A percentile compares a stretch with the other conserved stretches of the same genome.
Conservation (phyloP, 1,140 invertebrate genomes). For the Lasaia peninsularis region DNA sequence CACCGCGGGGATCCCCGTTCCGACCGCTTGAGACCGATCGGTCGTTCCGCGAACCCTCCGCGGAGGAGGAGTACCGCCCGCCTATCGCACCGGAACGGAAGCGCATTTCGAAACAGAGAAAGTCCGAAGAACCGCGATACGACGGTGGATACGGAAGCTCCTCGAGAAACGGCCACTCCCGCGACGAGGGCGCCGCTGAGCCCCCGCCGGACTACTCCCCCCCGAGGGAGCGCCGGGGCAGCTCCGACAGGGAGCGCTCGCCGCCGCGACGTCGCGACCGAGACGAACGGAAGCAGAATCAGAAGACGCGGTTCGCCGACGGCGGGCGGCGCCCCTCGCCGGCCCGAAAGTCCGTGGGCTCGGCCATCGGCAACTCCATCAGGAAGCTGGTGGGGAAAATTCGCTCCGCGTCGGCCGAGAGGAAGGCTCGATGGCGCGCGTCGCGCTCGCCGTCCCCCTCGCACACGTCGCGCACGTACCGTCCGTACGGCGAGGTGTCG, state of each 20-base stretch:
- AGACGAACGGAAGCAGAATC: conserved; percentile 79
- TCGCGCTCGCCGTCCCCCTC: conserved; percentile 78
- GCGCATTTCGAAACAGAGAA: conserved; percentile 70
- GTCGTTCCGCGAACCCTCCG: conserved; percentile 59
- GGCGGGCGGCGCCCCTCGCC: conserved; percentile 66
- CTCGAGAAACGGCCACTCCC: conserved; percentile 69
- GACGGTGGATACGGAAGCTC: conserved; percentile 77
- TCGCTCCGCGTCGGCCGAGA: conserved; percentile 84
- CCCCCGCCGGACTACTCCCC: conserved; percentile 85
- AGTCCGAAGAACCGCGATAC: conserved; percentile 72
- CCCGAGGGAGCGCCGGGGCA: conserved; percentile 75
- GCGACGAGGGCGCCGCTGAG: conserved; percentile 74
- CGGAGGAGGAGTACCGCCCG: conserved; percentile 66
- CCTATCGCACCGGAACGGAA: conserved; percentile 80
- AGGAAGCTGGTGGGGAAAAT: conserved; percentile 88
- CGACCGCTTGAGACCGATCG: conserved; percentile 63
- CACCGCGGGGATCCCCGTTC: conserved; percentile 71
- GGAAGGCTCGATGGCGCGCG: conserved; percentile 80
- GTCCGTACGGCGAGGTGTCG: conserved; percentile 73
- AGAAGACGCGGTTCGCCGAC: conserved; percentile 83
- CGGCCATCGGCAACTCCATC: conserved; percentile 83
- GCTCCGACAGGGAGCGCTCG: conserved; percentile 70
- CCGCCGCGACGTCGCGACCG: conserved; percentile 72
- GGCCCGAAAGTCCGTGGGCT: conserved; percentile 76
- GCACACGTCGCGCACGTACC: conserved; percentile 71